phyloP scores from a whole-genome alignment of 2,797 vertebrate species.

The Hephaestus fuliginosus region DNA sequence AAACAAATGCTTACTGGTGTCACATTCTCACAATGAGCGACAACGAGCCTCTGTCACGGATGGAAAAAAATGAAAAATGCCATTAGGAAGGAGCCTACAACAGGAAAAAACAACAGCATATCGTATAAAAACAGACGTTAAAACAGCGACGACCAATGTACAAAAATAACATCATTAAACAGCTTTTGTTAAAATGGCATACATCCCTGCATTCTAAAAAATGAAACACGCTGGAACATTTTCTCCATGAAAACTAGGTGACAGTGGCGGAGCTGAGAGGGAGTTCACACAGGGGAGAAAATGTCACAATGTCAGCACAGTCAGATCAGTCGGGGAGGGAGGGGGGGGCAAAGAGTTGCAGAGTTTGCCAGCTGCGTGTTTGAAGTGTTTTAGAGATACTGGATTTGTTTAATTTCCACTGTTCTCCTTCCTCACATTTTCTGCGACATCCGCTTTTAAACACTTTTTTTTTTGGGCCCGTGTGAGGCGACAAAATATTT shows the following conservation, averaged over 20 bases:
- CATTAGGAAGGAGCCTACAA: conserved; percentile 38
- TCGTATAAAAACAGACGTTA: conserved; percentile 73
- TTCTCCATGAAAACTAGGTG: conserved; percentile 22
- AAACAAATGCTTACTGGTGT: conserved; percentile 59
- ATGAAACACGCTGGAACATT: conserved; percentile 28
- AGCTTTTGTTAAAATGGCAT: conserved; percentile 69
- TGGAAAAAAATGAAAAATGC: not conserved
- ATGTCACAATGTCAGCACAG: conserved; percentile 29
- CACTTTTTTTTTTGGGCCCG: not conserved
- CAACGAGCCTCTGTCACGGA: conserved; percentile 39
- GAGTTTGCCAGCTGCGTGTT: conserved; percentile 23
- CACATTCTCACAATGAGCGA: conserved; percentile 52
- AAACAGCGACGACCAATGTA: conserved; percentile 68
- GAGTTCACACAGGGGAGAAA: conserved; percentile 38
- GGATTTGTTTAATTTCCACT: conserved; percentile 32
- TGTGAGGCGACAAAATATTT: conserved; percentile 31
- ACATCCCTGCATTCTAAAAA: conserved; percentile 35
- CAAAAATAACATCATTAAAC: conserved; percentile 72
- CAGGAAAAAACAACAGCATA: conserved; percentile 47
- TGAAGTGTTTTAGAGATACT: conserved; percentile 23
- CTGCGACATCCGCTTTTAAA: conserved; percentile 21
- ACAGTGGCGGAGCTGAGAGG: conserved; percentile 29
- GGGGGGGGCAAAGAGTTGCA: conserved; percentile 19
- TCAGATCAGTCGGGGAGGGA: conserved; percentile 26
- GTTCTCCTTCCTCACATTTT: conserved; percentile 8